Evolutionary conservation across 2,113 vertebrate species (phyloP), one percentile per base, ranked within the genome.

Genomic region (Podiceps cristatus): DNA sequence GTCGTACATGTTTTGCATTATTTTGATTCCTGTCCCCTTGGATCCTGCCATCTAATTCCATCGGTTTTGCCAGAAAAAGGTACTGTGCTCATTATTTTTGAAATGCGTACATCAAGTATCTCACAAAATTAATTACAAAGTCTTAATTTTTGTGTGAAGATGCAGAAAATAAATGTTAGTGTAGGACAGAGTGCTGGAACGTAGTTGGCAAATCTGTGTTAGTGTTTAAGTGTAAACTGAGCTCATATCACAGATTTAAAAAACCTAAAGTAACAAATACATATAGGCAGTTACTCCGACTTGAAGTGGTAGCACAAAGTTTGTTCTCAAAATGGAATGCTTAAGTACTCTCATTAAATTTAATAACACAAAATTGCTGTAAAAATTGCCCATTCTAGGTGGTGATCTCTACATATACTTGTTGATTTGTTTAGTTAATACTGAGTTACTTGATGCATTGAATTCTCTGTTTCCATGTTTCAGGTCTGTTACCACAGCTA

Each of bases 401-500:
- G 87, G 87, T 60, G 72, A 94, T 97, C 89, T 97, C 78, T 95
- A 31, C 59, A 55, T 86, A 45, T 52, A 95, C 91, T 93, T 96
- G 96, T 96, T 96, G 96, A 95, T 97, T 95, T 97, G 87, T 97
- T 95, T 91, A 91, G 88, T 96, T 98, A 95, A 96, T 97, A 55
- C 89, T 88, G 84, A 96, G 95, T 96, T 96, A 95, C 94, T 95
- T 60, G 56, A 91, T 95, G 75, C 71, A 94, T 76, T 97, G 94
- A 96, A 89, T 96, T 87, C 81, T 97, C 69, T 92, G 4, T 96
- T 96, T 97, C 97, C 85, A 18, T 50, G 98, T 99, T 98, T 97
- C 98, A 99, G 99, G 99, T 97, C 98, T 99, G 84, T 97, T 99
- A 98, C 99, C 99, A 17, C 99, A 99, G 98, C 98, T 99, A 97